Evolutionary conservation across 2,113 vertebrate species (phyloP).

Genomic region (Rhizomys pruinosus): DNA sequence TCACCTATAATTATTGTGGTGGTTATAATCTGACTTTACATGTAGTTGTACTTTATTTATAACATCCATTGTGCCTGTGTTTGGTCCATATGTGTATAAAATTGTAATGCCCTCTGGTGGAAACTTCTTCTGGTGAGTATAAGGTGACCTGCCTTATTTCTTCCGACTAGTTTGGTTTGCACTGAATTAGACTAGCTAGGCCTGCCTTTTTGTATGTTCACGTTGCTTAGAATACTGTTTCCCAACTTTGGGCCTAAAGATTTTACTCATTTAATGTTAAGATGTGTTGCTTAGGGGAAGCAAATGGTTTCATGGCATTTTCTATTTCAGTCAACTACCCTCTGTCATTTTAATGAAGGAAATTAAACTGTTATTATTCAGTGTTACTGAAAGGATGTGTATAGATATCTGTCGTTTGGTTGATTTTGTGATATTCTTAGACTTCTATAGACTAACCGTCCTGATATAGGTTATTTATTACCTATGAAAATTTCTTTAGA

Average conservation of each 20-base stretch:
- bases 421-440: background rate
- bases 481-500: background rate
- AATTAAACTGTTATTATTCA: background rate
- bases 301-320: no score
- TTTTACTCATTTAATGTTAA: no score
- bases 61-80: background rate
- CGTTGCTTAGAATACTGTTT: no score
- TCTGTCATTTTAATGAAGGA: background rate
- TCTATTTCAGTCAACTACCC: background rate
- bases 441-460: background rate
- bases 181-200: background rate
- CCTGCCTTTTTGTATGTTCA: no score
- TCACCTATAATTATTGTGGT: background rate
- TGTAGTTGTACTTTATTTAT: background rate
- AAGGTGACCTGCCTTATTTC: background rate
- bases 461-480: background rate
- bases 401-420: no score
- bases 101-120: background rate
- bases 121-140: background rate
- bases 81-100: background rate
- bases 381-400: background rate
- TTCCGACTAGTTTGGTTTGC: background rate
- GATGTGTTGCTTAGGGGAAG: no score
- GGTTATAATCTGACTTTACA: background rate
- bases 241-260: no score